Base-by-base conservation (phyloP, 2,797 vertebrate genomes). In the Brachymystax lenok region DNA sequence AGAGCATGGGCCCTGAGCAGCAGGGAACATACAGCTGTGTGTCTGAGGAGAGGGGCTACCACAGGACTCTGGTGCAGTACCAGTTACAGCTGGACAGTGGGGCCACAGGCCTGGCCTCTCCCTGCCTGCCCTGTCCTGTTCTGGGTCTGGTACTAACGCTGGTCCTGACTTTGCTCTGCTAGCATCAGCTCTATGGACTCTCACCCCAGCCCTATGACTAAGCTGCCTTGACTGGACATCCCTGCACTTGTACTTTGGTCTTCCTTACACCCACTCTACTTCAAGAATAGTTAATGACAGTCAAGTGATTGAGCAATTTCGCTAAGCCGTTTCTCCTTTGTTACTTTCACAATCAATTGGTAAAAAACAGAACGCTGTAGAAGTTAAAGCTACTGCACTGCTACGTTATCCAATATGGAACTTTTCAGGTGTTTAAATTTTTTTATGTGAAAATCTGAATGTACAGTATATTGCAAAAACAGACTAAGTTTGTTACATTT, bases 1-100 rank as follows among this genome's bases (percentile, higher is more conserved):
- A 91, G 28, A 76, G 21, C 33, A 87, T 92, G 91, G 27, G 71
- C 0, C 2, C 24, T 0, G 19, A 77, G 16, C 70, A 90, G 0
- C 74, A 12, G 19, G 94, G 93, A 1, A 2, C 0, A 0, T 91
- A 95, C 82, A 19, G 0, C 0, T 95, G 94, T 59, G 19, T 19
- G 67, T 89, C 87, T 0, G 69, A 71, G 51, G 94, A 94, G 87
- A 56, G 7, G 14, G 91, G 82, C 17, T 79, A 86, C 80, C 16
- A 0, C 0, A 85, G 66, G 56, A 84, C 73, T 0, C 0, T 91
- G 71, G 77, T n/a, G 0, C 1, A 8, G n/a, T 83, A 83, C 10
- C 0, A 24, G 0, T 69, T 94, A 0, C 0, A 6, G 28, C 50
- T 91, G 78, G 40, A 19, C 27, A 69, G 2, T 50, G 46, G 68